These are phyloP conservation scores for Pangasianodon hypophthalmus DNA, from an alignment of 2,113 vertebrate species.

Conservation along the genomic window DNA sequence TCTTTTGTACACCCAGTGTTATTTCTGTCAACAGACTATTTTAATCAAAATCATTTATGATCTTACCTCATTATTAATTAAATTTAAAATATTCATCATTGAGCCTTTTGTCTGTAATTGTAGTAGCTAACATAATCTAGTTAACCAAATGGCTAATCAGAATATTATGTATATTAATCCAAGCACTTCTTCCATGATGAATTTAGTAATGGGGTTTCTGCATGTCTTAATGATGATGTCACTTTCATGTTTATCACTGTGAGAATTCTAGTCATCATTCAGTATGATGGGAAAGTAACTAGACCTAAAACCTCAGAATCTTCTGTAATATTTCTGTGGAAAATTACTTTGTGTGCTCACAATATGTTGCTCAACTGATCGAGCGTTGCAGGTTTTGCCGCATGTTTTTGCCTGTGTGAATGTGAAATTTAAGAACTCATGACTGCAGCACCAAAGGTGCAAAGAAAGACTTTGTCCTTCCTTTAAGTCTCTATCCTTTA, in stretches of 20 bases:
- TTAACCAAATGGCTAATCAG: background rate
- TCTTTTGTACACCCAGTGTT: background rate
- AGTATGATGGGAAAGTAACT: background rate
- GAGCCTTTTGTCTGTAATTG: background rate
- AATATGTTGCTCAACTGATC: background rate
- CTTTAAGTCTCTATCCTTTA: slow-evolving; percentile 29
- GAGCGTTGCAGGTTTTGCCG: background rate
- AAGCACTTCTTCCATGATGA: background rate
- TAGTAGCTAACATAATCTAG: background rate
- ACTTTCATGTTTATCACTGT: background rate
- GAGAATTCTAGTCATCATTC: background rate
- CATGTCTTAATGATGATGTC: background rate
- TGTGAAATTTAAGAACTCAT: background rate
- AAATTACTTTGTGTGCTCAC: background rate
- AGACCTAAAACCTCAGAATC: background rate
- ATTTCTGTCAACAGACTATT: background rate
- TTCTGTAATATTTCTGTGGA: background rate
- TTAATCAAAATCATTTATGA: background rate
- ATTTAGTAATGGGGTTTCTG: background rate
- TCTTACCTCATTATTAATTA: background rate
- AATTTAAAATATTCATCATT: background rate
- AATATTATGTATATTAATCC: background rate
- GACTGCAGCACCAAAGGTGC: background rate
- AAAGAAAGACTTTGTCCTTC: background rate
- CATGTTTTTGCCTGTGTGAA: background rate